Evolutionary conservation across 2,888 invertebrate species (phyloP).

Genomic region (Sesia bembeciformis): DNA sequence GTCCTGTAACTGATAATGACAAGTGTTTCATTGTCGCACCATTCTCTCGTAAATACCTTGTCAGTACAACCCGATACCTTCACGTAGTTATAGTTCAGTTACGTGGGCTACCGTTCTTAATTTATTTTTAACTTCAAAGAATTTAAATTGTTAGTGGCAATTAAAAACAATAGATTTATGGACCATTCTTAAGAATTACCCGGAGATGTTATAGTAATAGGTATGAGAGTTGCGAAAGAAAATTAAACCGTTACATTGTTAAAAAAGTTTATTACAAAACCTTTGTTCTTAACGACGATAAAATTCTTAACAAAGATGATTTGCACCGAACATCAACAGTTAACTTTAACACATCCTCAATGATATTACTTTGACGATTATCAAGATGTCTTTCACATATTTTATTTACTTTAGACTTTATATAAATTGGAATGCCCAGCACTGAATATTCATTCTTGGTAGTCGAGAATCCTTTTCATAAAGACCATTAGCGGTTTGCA

Average conservation of each 20-base stretch:
- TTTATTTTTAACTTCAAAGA: no score
- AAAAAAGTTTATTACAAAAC: constrained; percentile 60
- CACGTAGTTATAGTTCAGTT: no score
- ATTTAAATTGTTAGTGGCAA: no score
- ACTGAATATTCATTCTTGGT: constrained; percentile 19
- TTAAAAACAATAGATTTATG: no score
- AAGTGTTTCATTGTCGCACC: no score
- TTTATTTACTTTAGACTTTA: constrained; percentile 36
- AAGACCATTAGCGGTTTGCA: constrained; percentile 5
- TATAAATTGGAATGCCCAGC: constrained; percentile 64
- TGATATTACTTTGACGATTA: constrained; percentile 24
- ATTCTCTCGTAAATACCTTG: no score
- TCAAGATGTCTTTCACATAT: constrained; percentile 51
- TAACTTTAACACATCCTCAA: constrained; percentile 20
- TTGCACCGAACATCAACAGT: constrained; percentile 31
- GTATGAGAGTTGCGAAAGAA: no score
- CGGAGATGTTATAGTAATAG: no score
- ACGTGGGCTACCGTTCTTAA: no score
- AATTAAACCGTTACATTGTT: constrained; percentile 1
- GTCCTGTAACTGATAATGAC: no score
- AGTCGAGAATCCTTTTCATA: background rate
- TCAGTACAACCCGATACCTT: no score
- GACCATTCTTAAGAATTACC: no score
- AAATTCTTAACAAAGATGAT: constrained; percentile 36
- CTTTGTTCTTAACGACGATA: constrained; percentile 52